Percentiles rank a stretch among this genome's conserved stretches.
These are phyloP conservation scores for Plusia festucae DNA, from an alignment of 2,888 invertebrate species.

Conservation along the genomic window DNA sequence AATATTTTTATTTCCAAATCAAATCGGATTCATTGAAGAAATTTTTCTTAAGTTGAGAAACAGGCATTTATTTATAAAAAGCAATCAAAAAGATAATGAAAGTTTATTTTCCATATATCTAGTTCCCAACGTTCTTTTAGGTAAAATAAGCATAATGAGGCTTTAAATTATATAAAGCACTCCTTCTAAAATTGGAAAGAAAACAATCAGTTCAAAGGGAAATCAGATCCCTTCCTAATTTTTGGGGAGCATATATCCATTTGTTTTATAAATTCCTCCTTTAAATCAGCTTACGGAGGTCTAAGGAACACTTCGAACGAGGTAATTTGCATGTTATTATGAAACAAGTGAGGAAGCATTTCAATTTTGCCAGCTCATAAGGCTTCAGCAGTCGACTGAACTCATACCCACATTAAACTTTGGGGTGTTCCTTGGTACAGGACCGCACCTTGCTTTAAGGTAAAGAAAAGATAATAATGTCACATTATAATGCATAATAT, in stretches of 20 bases:
- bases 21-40: no score
- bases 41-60: no score
- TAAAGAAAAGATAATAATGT: neutral
- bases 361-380: constrained; percentile 69
- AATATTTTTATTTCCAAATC: neutral
- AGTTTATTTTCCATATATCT: no score
- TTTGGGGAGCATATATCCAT: constrained; percentile 17
- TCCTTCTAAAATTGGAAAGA: neutral
- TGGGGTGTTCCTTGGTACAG: constrained; percentile 43
- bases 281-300: constrained; percentile 14
- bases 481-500: neutral
- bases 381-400: constrained; percentile 59
- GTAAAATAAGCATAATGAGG: no score
- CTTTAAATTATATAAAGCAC: constrained; percentile 1
- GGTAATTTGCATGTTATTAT: constrained; percentile 73
- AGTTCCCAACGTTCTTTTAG: no score
- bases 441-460: constrained; percentile 25
- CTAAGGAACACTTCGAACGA: constrained; percentile 51
- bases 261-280: constrained; percentile 39
- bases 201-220: constrained; percentile 15
- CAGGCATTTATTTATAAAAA: no score
- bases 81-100: no score
- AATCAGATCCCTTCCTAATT: constrained; percentile 18
- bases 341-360: constrained; percentile 64
- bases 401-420: constrained; percentile 68